Evolutionary conservation across 1,140 invertebrate species (phyloP).

Genomic region (Diorhabda elongata): DNA sequence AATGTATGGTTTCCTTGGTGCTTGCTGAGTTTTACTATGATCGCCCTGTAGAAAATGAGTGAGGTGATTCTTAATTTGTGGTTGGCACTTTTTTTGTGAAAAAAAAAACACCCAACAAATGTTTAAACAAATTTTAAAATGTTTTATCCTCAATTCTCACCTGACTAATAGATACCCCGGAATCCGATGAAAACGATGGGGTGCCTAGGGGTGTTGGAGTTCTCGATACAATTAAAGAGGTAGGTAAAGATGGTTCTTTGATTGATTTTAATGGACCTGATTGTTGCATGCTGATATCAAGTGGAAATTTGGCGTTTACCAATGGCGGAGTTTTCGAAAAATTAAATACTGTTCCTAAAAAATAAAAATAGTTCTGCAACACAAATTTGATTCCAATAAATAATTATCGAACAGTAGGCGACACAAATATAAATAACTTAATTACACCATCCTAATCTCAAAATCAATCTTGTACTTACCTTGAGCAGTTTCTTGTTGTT

Average conservation of each 20-base stretch:
- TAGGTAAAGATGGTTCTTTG: conserved; percentile 14
- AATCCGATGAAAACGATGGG: conserved; percentile 38
- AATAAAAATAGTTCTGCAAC: too few species aligned
- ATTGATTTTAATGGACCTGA: conserved; percentile 6
- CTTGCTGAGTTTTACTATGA: conserved; percentile 4
- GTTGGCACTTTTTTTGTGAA: neutral
- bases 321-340: neutral
- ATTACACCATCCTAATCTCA: too few species aligned
- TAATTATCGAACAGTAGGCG: too few species aligned
- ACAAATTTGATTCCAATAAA: too few species aligned
- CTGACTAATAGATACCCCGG: conserved; percentile 42
- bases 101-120: neutral
- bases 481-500: neutral
- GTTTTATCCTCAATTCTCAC: conserved; percentile 23
- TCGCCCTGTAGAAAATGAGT: conserved; percentile 4
- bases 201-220: conserved; percentile 14
- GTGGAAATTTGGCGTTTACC: conserved; percentile 5
- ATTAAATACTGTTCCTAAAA: neutral
- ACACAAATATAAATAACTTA: too few species aligned
- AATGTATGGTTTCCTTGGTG: conserved; percentile 35
- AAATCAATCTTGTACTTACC: neutral
- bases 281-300: neutral
- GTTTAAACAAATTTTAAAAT: neutral
- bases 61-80: neutral
- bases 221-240: conserved; percentile 24